Base-by-base conservation (phyloP, 2,888 invertebrate species). In the Diplolepis rosae region DNA sequence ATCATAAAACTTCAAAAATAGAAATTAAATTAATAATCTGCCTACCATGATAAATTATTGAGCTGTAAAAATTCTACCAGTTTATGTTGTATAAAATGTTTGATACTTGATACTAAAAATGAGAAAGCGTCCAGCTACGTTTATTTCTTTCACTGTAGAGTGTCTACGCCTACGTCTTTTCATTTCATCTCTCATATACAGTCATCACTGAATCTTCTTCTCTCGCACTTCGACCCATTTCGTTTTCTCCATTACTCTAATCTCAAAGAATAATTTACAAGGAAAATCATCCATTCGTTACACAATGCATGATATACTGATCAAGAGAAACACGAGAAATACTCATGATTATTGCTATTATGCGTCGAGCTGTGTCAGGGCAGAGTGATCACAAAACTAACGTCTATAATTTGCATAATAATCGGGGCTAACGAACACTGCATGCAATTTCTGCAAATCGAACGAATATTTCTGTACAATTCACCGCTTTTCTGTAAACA, bases 391-490 rank as follows among this genome's bases (percentile, higher is more conserved):
- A 45, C 7, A 7, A 45, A 48, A 48, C 22, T 22, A 22, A 48
- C 48, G 48, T 48, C 4, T 48, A 48, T 48, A 48, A 48, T 48
- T 48, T 22, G 48, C 48, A 48, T 48, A 48, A 48, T 48, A 18
- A 48, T 22, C 48, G 11, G 9, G 22, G 48, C 18, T 22, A 22
- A 48, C 22, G 22, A 48, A 48, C 22, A 48, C 48, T 48, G 18
- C n/a, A n/a, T 48, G 22, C 11, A 18, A 9, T 32, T 45, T 3
- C 45, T 18, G 18, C 22, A 9, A 18, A 45, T 18, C 18, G 18
- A n/a, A n/a, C n/a, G n/a, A n/a, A n/a, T n/a, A n/a, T n/a, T n/a
- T n/a, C n/a, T n/a, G n/a, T n/a, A n/a, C n/a, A n/a, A n/a, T n/a
- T n/a, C n/a, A n/a, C n/a, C n/a, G n/a, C n/a, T n/a, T n/a, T n/a